Evolutionary conservation across 2,113 vertebrate genomes (phyloP).

Genomic region (Oryzias javanicus): DNA sequence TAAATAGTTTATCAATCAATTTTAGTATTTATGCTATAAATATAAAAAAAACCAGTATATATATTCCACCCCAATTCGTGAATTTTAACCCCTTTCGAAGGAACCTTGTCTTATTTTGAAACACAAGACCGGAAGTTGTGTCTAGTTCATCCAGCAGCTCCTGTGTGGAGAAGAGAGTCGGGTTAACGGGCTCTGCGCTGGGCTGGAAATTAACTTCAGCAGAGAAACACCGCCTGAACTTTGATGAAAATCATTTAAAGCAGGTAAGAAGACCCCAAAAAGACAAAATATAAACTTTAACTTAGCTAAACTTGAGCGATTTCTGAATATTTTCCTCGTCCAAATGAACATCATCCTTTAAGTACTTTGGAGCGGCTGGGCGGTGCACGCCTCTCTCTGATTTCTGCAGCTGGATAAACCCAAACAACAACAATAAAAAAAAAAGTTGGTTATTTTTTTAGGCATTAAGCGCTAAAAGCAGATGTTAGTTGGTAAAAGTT

Average conservation of each 20-base stretch:
- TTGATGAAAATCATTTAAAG: not conserved
- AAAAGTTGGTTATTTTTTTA: no score
- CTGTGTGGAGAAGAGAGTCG: slow-evolving; percentile 15
- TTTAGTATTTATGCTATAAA: not conserved
- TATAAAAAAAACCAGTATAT: not conserved
- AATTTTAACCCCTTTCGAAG: no score
- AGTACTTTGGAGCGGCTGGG: slow-evolving; percentile 49
- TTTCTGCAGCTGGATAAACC: slow-evolving; percentile 17
- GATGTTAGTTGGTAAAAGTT: not conserved
- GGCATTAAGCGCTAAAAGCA: no score
- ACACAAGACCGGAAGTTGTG: not conserved
- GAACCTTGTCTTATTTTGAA: slow-evolving; percentile 40
- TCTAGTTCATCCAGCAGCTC: slow-evolving; percentile 2
- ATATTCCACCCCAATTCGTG: not conserved
- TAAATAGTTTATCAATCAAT: no score
- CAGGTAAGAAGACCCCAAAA: slow-evolving; percentile 15
- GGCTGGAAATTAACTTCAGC: slow-evolving; percentile 34
- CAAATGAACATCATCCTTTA: slow-evolving; percentile 31
- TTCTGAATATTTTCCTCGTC: slow-evolving; percentile 17
- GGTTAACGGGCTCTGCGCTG: slow-evolving; percentile 54
- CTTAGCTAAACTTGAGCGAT: not conserved
- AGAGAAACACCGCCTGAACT: not conserved
- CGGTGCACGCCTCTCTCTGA: slow-evolving; percentile 28
- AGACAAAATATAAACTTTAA: not conserved
- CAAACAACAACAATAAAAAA: not conserved